Conservation (phyloP, 2,113 vertebrate species). For the Stigmatopora argus region DNA sequence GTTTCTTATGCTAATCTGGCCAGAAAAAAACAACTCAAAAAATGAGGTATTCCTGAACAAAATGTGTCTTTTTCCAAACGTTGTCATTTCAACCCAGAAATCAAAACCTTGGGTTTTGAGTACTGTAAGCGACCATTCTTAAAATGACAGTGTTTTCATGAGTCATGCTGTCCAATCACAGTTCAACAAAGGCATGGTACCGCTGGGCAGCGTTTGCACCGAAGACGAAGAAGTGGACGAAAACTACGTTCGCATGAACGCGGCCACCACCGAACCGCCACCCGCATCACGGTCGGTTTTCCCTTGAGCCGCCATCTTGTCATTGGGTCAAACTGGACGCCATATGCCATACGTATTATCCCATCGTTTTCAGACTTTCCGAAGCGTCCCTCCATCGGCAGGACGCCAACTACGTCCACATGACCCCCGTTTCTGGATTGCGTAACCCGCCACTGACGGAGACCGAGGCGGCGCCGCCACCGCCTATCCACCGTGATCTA, state of each 20-base stretch:
- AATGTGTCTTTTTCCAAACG: not conserved
- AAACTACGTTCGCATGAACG: constrained; percentile 62
- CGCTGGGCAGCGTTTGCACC: constrained; percentile 46
- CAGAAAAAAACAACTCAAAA: too few relatives aligned
- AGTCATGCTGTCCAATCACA: constrained; percentile 8
- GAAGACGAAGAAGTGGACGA: constrained; percentile 50
- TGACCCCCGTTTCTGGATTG: constrained; percentile 55
- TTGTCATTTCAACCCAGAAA: too few relatives aligned
- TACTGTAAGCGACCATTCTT: too few relatives aligned
- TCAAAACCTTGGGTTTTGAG: too few relatives aligned
- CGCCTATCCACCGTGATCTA: constrained; percentile 59
- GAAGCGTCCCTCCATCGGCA: constrained; percentile 13
- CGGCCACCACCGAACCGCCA: constrained; percentile 50
- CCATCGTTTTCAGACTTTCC: constrained; percentile 23
- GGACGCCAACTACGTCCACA: constrained; percentile 55
- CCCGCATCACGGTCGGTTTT: constrained; percentile 31
- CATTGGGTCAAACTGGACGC: not conserved
- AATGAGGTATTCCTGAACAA: too few relatives aligned
- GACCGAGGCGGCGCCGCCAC: constrained; percentile 24
- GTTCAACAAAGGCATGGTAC: constrained; percentile 62
- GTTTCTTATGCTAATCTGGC: too few relatives aligned
- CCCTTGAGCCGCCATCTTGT: not conserved
- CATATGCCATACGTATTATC: too few relatives aligned
- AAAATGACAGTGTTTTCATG: not conserved
- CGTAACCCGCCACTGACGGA: constrained; percentile 30